These are phyloP conservation scores for Chinchilla lanigera DNA, from an alignment of 2,113 vertebrate species.

Conservation along the genomic window DNA sequence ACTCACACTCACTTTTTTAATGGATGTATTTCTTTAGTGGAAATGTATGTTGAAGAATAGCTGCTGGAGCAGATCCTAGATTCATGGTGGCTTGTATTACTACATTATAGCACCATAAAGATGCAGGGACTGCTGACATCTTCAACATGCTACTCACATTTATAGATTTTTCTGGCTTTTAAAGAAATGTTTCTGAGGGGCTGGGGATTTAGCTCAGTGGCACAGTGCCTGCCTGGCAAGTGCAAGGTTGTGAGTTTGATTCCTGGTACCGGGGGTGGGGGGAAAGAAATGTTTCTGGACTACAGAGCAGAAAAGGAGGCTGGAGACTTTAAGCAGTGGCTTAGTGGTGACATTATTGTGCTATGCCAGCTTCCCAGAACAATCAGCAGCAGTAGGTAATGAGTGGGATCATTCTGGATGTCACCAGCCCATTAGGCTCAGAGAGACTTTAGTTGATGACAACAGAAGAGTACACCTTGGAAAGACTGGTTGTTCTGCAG, in stretches of 20 bases:
- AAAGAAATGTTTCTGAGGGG: conserved; percentile 98
- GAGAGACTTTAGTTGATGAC: background rate
- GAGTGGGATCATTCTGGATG: background rate
- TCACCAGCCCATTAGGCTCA: background rate
- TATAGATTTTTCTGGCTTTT: conserved; percentile 97
- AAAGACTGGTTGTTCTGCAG: background rate
- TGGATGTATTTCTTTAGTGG: conserved; percentile 61
- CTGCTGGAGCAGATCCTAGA: conserved; percentile 91
- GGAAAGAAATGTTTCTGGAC: conserved; percentile 97
- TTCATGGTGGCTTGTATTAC: conserved; percentile 94
- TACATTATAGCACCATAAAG: conserved; percentile 93
- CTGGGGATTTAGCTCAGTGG: no score
- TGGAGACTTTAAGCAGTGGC: conserved; percentile 45
- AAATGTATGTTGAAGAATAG: conserved; percentile 95
- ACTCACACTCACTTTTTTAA: background rate
- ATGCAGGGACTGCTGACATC: conserved; percentile 95
- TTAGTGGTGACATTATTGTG: background rate
- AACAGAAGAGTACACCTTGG: background rate
- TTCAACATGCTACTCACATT: conserved; percentile 97
- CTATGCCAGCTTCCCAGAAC: background rate
- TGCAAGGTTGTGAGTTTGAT: no score
- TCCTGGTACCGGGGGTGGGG: no score
- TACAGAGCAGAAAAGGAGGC: conserved; percentile 97
- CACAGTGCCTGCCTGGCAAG: no score
- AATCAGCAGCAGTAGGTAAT: conserved; percentile 21